Conservation (phyloP, 2,113 vertebrate genomes). For the Dendrocopos noguchii region DNA sequence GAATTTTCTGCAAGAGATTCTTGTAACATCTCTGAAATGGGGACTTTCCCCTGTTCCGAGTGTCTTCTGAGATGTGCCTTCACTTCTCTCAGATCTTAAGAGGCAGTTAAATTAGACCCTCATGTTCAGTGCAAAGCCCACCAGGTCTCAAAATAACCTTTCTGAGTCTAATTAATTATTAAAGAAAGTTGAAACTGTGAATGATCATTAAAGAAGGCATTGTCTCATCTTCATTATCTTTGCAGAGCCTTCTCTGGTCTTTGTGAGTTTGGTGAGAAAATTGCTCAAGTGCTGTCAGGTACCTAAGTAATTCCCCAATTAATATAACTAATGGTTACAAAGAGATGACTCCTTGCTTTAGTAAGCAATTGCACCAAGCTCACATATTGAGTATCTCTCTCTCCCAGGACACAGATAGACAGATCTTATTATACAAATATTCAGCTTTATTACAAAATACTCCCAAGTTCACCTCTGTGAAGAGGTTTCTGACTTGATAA, state of each 20-base stretch:
- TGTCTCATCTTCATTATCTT: slow-evolving; percentile 39
- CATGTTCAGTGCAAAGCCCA: neutral
- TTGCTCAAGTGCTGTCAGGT: neutral
- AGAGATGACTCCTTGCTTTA: neutral
- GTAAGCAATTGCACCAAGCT: neutral
- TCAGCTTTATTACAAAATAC: neutral
- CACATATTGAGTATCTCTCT: neutral
- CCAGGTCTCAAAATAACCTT: neutral
- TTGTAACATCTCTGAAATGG: neutral
- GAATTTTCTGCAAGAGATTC: neutral
- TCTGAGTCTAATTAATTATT: slow-evolving; percentile 11
- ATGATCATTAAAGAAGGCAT: neutral
- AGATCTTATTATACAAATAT: slow-evolving; percentile 32
- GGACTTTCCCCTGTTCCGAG: neutral
- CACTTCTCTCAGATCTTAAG: neutral
- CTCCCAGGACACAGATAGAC: neutral
- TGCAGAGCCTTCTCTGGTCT: neutral
- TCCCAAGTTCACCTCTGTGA: slow-evolving; percentile 26
- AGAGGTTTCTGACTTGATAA: neutral
- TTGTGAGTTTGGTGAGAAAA: neutral
- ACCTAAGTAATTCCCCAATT: slow-evolving; percentile 48
- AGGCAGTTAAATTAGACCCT: neutral
- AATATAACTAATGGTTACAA: slow-evolving; percentile 37
- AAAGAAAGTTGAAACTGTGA: neutral
- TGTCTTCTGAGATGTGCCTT: neutral